Evolutionary conservation across 2,113 vertebrate species (phyloP), one percentile per base, ranked within the genome.

Genomic region (Sciurus niger): DNA sequence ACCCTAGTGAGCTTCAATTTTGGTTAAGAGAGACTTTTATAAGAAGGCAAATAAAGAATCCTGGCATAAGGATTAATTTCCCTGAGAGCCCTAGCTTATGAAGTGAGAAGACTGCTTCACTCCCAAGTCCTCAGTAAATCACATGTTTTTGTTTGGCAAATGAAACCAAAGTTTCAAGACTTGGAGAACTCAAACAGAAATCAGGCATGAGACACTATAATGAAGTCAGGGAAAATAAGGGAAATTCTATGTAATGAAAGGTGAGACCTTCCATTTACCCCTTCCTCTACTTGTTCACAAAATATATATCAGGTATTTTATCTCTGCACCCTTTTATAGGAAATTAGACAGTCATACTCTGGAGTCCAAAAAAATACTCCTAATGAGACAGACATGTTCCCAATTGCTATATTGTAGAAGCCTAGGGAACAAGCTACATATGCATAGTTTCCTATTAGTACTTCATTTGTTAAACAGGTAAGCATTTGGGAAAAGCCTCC

Each of bases 41-140:
- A 82, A 76, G 40, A 87, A 83, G 46, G 43, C 17, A 90, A 37
- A 14, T 72, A 67, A 92, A 84, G 85, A 96, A 80, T 84, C 55
- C 11, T 89, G 37, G 73, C 9, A 40, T 77, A 53, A 80, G 83
- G 51, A 89, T 89, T 84, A 89, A 77, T 70, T 77, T n/a, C 5
- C 60, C 60, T 70, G 16, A 51, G 43, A 53, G 43, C 37, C 4
- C 11, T 73, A 68, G 70, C 51, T 63, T 86, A 46, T 37, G 60
- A 6, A 83, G 3, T 87, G n/a, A 73, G 51, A 73, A 93, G 82
- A 48, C 46, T 55, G 14, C 55, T 55, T 55, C 55, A 55, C 17
- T 55, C 60, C 18, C 18, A 95, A 28, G 37, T 48, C 72, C 73
- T 96, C 32, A 73, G 83, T 51, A 93, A 58, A 72, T 16, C 12